A percentile compares a stretch with the other conserved stretches of the same genome.
These are phyloP conservation scores for Theonella swinhoei DNA, from an alignment of 37 sponge, comb jelly and placozoan species.

Conservation along the genomic window DNA sequence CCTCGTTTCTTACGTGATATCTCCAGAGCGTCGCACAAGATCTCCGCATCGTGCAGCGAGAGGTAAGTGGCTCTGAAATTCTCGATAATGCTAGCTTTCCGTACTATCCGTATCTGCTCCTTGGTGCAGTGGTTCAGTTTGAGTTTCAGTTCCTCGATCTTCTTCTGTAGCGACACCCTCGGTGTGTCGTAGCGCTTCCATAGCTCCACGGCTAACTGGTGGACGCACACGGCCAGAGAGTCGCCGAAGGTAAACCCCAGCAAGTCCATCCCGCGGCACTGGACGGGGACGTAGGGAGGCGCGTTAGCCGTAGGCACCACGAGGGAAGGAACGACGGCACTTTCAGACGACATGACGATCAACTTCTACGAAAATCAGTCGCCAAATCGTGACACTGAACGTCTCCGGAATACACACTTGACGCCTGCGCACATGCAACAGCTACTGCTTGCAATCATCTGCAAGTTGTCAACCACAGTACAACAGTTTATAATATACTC, in stretches of 20 bases:
- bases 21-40: constrained; percentile 37
- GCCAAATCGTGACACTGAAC: too few species aligned
- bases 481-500: too few species aligned
- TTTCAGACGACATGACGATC: too few species aligned
- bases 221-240: constrained; percentile 11
- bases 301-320: too few species aligned
- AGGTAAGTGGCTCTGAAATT: constrained; percentile 39
- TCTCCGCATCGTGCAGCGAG: constrained; percentile 16
- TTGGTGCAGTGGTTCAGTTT: not conserved
- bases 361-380: too few species aligned
- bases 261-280: constrained; percentile 27
- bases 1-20: constrained; percentile 18
- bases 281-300: not conserved
- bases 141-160: constrained; percentile 27
- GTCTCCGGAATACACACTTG: too few species aligned
- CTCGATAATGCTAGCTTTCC: constrained; percentile 11
- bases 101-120: constrained; percentile 19
- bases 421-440: too few species aligned
- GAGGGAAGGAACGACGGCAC: too few species aligned
- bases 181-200: constrained; percentile 44
- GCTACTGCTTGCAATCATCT: too few species aligned
- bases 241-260: not conserved
- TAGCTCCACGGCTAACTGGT: constrained; percentile 33
- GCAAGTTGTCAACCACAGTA: too few species aligned
- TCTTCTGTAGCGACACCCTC: constrained; percentile 42